Conservation (phyloP, 1,140 invertebrate genomes). For the Macrosteles quadrilineatus region DNA sequence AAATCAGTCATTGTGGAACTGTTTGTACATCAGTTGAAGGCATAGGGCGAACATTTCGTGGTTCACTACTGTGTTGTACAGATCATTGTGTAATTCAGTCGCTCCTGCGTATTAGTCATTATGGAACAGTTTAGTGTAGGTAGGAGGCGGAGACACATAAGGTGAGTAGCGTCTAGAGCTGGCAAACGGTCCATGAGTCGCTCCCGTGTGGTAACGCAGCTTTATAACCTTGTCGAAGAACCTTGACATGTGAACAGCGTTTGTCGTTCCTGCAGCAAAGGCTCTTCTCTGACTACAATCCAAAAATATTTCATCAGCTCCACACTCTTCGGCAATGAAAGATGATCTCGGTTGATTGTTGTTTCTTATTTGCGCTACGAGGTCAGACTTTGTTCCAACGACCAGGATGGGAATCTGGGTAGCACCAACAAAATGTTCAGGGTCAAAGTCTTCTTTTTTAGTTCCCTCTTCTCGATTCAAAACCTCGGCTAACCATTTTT, state of each 20-base stretch:
- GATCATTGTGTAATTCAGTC: no score
- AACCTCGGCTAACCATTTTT: slow-evolving; percentile 91
- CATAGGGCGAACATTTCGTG: no score
- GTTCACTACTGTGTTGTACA: no score
- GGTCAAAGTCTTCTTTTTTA: slow-evolving; percentile 75
- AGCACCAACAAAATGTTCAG: slow-evolving; percentile 86
- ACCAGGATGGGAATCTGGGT: slow-evolving; percentile 89
- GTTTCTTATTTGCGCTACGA: slow-evolving; percentile 69
- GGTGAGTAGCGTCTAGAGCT: background rate
- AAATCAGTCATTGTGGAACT: no score
- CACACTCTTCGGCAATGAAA: slow-evolving; percentile 86
- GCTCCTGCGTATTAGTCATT: no score
- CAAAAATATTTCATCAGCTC: slow-evolving; percentile 90
- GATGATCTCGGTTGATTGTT: slow-evolving; percentile 63
- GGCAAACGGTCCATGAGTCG: slow-evolving; percentile 50
- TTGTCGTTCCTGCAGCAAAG: slow-evolving; percentile 87
- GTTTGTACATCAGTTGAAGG: no score
- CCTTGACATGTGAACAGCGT: slow-evolving; percentile 86
- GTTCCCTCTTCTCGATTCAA: slow-evolving; percentile 69
- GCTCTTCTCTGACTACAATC: slow-evolving; percentile 79
- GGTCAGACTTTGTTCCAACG: slow-evolving; percentile 90
- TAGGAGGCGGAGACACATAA: background rate
- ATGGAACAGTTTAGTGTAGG: background rate
- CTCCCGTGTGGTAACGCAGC: slow-evolving; percentile 62
- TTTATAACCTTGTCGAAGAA: slow-evolving; percentile 96